Percentiles rank a stretch among this genome's conserved stretches.
These are phyloP conservation scores for Aldabrachelys gigantea DNA, from an alignment of 2,113 vertebrate species.

Conservation along the genomic window DNA sequence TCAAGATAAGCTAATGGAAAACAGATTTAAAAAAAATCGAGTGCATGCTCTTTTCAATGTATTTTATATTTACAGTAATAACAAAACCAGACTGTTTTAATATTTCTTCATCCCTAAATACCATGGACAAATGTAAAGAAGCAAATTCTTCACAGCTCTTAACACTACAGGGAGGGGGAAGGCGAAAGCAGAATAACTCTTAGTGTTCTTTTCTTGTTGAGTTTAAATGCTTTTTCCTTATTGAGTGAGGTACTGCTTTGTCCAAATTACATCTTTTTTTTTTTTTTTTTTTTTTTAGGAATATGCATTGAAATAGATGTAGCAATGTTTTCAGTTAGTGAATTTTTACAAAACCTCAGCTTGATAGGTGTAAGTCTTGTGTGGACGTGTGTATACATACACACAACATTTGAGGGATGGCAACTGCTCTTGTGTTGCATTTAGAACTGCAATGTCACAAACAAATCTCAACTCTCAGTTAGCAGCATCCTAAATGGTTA, in stretches of 20 bases:
- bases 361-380: rapidly evolving
- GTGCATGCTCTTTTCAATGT: slow-evolving; percentile 70
- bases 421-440: rapidly evolving
- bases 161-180: not conserved
- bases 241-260: not conserved
- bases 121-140: slow-evolving; percentile 66
- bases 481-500: slow-evolving; percentile 70
- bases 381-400: not conserved
- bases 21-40: slow-evolving; percentile 77
- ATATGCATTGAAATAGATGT: not conserved
- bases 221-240: not conserved
- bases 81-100: slow-evolving; percentile 77
- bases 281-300: not conserved
- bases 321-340: not conserved
- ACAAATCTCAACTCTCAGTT: not conserved
- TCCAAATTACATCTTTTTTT: not conserved
- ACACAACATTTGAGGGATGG: not conserved
- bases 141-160: slow-evolving; percentile 63
- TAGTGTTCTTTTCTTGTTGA: slow-evolving; percentile 29
- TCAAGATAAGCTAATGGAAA: slow-evolving; percentile 88
- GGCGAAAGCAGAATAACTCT: slow-evolving; percentile 11
- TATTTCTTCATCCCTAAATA: slow-evolving; percentile 64
- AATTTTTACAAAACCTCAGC: not conserved
- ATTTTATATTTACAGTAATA: slow-evolving; percentile 79
- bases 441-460: slow-evolving; percentile 8